Percentiles rank a stretch among this genome's conserved stretches.
phyloP scores from a whole-genome alignment of 2,113 vertebrate species.

The Mesoclemmys tuberculata region DNA sequence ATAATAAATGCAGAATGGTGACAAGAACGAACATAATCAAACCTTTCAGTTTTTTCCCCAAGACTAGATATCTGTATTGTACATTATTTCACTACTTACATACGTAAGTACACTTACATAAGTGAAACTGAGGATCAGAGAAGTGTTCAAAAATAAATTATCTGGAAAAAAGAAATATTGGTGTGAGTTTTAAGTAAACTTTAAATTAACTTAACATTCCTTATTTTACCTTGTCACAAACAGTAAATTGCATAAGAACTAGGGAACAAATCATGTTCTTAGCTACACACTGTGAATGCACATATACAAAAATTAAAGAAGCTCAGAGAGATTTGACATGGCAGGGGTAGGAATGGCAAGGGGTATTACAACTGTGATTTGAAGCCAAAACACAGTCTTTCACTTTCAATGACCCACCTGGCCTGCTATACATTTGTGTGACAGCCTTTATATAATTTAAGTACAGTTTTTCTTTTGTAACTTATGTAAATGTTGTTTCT shows the following conservation, averaged over 20 bases:
- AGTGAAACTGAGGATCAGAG: background rate
- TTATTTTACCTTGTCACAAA: background rate
- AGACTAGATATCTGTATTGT: background rate
- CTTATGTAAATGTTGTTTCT: constrained; percentile 6
- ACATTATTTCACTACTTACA: background rate
- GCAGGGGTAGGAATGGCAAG: background rate
- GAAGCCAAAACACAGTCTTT: background rate
- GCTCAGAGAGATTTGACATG: background rate
- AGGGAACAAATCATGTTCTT: background rate
- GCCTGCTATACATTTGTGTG: background rate
- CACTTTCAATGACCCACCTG: background rate
- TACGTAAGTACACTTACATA: constrained; percentile 1
- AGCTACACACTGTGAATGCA: background rate
- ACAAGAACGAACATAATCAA: constrained; percentile 28
- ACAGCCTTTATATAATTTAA: background rate
- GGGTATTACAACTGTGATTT: background rate
- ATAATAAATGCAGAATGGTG: constrained; percentile 23
- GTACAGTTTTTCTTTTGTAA: background rate
- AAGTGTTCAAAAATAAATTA: constrained; percentile 9
- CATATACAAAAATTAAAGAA: background rate
- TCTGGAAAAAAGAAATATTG: background rate
- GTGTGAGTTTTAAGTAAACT: background rate
- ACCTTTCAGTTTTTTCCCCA: constrained; percentile 9
- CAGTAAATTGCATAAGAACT: background rate
- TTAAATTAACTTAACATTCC: background rate